A percentile compares a stretch with the other conserved stretches of the same genome.
Evolutionary conservation across 2,797 vertebrate genomes (phyloP).

Genomic region (Pseudomugil gertrudae): DNA sequence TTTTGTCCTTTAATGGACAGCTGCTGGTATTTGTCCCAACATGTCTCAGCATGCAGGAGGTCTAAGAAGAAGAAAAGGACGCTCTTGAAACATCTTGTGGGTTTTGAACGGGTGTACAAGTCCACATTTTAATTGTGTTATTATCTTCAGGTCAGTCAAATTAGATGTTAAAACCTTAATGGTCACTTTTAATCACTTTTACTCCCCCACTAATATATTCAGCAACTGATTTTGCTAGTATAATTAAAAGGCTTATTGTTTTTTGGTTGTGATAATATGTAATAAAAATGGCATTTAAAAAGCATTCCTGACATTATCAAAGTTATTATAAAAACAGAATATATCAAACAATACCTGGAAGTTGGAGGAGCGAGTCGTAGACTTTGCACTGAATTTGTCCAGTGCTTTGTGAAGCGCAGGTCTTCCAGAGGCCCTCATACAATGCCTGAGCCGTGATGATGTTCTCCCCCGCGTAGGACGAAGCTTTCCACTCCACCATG

Average conservation of each 20-base stretch:
- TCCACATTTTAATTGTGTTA: constrained; percentile 3
- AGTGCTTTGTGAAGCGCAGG: constrained; percentile 90
- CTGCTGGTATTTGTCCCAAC: constrained; percentile 69
- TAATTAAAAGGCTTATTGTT: too few relatives aligned
- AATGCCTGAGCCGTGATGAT: constrained; percentile 93
- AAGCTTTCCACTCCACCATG: constrained; percentile 95
- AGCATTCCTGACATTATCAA: too few relatives aligned
- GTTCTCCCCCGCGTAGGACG: constrained; percentile 91
- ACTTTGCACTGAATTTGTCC: constrained; percentile 96
- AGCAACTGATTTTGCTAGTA: too few relatives aligned
- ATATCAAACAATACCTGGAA: constrained; percentile 74
- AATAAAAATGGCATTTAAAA: too few relatives aligned
- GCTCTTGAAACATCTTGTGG: not conserved
- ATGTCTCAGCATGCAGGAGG: constrained; percentile 64
- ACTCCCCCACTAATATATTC: not conserved
- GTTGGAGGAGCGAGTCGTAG: constrained; percentile 91
- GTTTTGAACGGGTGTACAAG: constrained; percentile 25
- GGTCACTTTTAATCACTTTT: not conserved
- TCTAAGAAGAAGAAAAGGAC: not conserved
- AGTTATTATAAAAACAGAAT: not conserved
- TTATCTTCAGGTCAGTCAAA: not conserved
- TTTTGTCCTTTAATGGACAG: not conserved
- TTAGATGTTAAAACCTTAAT: not conserved
- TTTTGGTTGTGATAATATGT: too few relatives aligned
- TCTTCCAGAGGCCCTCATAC: constrained; percentile 94